Evolutionary conservation across 53 echinoderm and acorn worm genomes (phyloP).

Genomic region (Hippasteria phrygiana): DNA sequence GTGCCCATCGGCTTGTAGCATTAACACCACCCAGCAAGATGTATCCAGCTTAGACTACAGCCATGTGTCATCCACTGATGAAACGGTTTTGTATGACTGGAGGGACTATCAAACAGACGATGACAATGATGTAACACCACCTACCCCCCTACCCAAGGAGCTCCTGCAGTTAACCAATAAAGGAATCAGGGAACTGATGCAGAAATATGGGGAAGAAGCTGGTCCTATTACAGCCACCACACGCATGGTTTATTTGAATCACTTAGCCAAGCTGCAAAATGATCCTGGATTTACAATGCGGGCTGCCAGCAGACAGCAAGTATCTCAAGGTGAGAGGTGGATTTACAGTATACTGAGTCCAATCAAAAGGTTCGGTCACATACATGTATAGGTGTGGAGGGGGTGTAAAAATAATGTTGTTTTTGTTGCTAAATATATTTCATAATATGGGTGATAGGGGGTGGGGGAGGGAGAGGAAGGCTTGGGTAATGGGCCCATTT

Average conservation of each 20-base stretch:
- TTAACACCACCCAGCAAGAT: neutral
- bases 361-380: no score
- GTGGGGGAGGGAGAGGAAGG: no score
- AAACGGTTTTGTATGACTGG: constrained; percentile 91
- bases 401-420: no score
- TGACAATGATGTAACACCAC: neutral
- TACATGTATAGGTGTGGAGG: no score
- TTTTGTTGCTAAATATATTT: no score
- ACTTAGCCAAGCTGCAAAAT: constrained; percentile 71
- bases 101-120: constrained; percentile 69
- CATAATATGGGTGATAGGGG: no score
- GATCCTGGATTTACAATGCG: constrained; percentile 53
- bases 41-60: neutral
- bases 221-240: constrained; percentile 93
- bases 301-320: constrained; percentile 21
- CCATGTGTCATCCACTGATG: constrained; percentile 35
- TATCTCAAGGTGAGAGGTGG: constrained; percentile 6
- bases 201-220: constrained; percentile 76
- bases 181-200: constrained; percentile 65
- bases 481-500: no score
- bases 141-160: constrained; percentile 23
- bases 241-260: constrained; percentile 81
- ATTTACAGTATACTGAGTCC: neutral
- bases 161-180: constrained; percentile 65
- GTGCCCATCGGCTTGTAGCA: constrained; percentile 63